Conservation (phyloP, 2,888 invertebrate species). For the Hyposoter dolosus region DNA sequence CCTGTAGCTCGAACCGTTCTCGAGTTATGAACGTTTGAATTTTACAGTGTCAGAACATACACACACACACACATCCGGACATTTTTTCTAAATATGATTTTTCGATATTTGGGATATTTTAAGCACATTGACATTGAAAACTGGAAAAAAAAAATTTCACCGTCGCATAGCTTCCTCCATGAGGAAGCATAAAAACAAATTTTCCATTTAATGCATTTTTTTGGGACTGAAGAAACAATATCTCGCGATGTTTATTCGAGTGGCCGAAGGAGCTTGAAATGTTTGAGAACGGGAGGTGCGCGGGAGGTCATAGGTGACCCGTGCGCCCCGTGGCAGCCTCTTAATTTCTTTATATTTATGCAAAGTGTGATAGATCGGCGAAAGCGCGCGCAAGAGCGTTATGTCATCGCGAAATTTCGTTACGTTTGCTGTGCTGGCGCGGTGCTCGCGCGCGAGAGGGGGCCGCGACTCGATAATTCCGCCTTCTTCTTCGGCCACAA, state of each 20-base stretch:
- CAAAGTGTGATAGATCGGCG: conserved; percentile 78
- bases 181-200: not conserved
- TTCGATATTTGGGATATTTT: too few relatives aligned
- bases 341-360: conserved; percentile 72
- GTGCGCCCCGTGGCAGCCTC: conserved; percentile 17
- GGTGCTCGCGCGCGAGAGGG: not conserved
- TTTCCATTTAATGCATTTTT: not conserved
- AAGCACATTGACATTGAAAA: too few relatives aligned
- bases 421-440: not conserved
- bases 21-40: not conserved
- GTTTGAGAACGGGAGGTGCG: not conserved
- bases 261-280: not conserved
- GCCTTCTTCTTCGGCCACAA: conserved; percentile 48
- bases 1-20: not conserved
- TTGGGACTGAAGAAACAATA: not conserved
- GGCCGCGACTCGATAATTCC: conserved; percentile 11
- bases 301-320: conserved; percentile 66
- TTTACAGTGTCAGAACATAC: too few relatives aligned
- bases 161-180: too few relatives aligned
- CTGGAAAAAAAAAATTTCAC: too few relatives aligned
- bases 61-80: too few relatives aligned
- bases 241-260: not conserved
- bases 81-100: too few relatives aligned
- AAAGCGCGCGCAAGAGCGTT: conserved; percentile 73
- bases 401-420: conserved; percentile 69